These are phyloP conservation scores for Leptopilina syphax DNA, from an alignment of 2,888 invertebrate species.

Conservation along the genomic window DNA sequence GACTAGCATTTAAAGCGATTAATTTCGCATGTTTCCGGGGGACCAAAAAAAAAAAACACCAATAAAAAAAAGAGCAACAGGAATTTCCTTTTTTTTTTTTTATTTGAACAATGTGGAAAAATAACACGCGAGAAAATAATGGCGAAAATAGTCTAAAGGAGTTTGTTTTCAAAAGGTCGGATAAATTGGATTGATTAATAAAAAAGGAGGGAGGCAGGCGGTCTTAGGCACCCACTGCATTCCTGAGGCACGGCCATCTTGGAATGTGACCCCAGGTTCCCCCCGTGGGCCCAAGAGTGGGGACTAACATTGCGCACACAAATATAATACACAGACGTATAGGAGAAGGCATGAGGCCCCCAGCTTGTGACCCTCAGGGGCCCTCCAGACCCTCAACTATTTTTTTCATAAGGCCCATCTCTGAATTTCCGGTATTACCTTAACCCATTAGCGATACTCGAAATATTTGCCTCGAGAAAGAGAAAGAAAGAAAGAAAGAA, in stretches of 20 bases:
- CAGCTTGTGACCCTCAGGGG: slow-evolving; percentile 55
- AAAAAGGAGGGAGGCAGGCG: slow-evolving; percentile 74
- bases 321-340: slow-evolving; percentile 42
- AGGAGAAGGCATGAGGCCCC: slow-evolving; percentile 10
- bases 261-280: slow-evolving; percentile 77
- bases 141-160: slow-evolving; percentile 51
- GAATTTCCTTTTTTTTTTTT: background rate
- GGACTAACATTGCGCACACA: slow-evolving; percentile 54
- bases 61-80: no score
- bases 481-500: slow-evolving; percentile 2
- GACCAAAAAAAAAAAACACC: background rate
- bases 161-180: slow-evolving; percentile 68
- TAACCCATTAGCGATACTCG: background rate
- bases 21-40: background rate
- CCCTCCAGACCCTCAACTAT: slow-evolving; percentile 48
- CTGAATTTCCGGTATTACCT: slow-evolving; percentile 25
- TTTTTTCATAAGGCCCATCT: slow-evolving; percentile 44
- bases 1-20: slow-evolving; percentile 25
- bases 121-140: slow-evolving; percentile 14
- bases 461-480: no score
- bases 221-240: slow-evolving; percentile 76
- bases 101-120: no score
- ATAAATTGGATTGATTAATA: slow-evolving; percentile 73
- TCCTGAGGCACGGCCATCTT: slow-evolving; percentile 77
- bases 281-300: slow-evolving; percentile 70